A percentile compares a stretch with the other conserved stretches of the same genome.
Evolutionary conservation across 2,888 invertebrate genomes (phyloP).

Genomic region (Lymantria dispar): DNA sequence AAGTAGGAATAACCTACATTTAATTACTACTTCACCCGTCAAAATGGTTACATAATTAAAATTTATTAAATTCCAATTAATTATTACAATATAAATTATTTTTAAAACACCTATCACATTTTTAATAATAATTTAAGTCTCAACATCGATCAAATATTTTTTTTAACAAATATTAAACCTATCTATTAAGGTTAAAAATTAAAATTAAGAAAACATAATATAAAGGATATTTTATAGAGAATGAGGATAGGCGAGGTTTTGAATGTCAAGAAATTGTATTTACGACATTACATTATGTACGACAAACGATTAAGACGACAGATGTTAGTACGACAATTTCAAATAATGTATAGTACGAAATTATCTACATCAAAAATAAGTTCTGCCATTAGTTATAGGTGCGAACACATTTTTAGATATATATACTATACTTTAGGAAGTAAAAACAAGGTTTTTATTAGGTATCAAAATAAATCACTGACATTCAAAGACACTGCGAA

Average conservation of each 20-base stretch:
- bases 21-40: conserved; percentile 32
- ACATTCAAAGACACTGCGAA: conserved; percentile 9
- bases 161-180: conserved; percentile 40
- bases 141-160: conserved; percentile 59
- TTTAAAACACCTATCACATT: conserved; percentile 65
- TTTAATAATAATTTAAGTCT: conserved; percentile 55
- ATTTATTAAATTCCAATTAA: conserved; percentile 41
- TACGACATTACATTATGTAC: too few species aligned
- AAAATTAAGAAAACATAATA: conserved; percentile 5
- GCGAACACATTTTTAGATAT: too few species aligned
- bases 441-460: too few species aligned
- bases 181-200: conserved; percentile 8
- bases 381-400: too few species aligned
- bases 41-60: conserved; percentile 35
- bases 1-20: conserved; percentile 54
- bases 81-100: conserved; percentile 45
- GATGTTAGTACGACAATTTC: too few species aligned
- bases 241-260: too few species aligned
- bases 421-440: too few species aligned
- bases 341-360: too few species aligned
- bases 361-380: too few species aligned
- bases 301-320: too few species aligned
- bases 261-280: too few species aligned
- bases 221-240: not conserved
- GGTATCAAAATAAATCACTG: conserved; percentile 1